Evolutionary conservation across 1,140 invertebrate genomes (phyloP), one percentile per base, ranked within the genome.

Genomic region (Lepidurus couesii): DNA sequence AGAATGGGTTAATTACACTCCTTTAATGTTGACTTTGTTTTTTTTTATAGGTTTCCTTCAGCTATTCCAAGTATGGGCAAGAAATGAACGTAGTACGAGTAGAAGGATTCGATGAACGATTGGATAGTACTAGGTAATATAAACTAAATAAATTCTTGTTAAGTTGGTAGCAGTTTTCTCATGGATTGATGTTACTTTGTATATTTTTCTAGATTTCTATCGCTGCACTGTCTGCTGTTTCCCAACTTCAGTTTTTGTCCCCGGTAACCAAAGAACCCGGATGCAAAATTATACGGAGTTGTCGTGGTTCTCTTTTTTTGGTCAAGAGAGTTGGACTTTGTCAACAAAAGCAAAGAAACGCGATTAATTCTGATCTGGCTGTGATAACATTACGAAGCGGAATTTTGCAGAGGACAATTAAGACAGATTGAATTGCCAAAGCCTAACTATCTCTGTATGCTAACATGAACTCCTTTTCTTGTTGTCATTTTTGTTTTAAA

Each of bases 71-170:
- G 82, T 91, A 91, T 82, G 86, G 87, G 10, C 92, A 92, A 82
- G 94, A 95, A 83, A 92, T 91, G 90, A 98, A 98, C 84, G 91
- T 95, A 16, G 89, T 98, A 76, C 92, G 93, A 83, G 91, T 98
- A 79, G 91, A 95, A 80, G 94, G 95, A 0, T 96, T 97, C 84
- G 89, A 92, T 83, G 85, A 87, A 45, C 89, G 89, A 84, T 89
- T 92, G 80, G 96, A 98, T 89, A 94, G 95, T 77, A 96, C 94
- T 80, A 93, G 94, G 94, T 95, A 85, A 87, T 85, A 83, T 53
- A 7, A 9, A 21, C 5, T 21, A n/a, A 13, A 9, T 7, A 65
- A 65, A 7, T 65, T 13, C 5, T n/a, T 65, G 21, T 7, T n/a
- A 65, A 65, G 53, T 4, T 34, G 34, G 34, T 4, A 34, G 34